These are phyloP conservation scores for Hofmannophila pseudospretella DNA, from an alignment of 2,888 invertebrate species.

Conservation along the genomic window DNA sequence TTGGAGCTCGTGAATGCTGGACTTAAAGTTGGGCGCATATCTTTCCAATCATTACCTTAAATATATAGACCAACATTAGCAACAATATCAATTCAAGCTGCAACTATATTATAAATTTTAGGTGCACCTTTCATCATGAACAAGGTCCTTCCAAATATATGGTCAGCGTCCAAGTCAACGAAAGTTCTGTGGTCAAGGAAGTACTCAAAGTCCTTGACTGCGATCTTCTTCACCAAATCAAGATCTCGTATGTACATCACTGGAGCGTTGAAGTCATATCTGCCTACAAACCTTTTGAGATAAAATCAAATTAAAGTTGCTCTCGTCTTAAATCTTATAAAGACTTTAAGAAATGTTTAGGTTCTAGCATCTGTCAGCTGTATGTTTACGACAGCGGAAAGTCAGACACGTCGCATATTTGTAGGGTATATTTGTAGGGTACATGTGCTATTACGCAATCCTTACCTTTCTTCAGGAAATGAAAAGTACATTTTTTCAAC, in stretches of 20 bases:
- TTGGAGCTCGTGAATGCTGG: conserved; percentile 65
- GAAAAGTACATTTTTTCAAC: conserved; percentile 21
- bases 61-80: too few relatives aligned
- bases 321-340: background rate
- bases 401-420: too few relatives aligned
- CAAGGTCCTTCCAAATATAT: background rate
- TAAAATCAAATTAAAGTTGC: background rate
- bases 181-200: conserved; percentile 58
- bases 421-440: too few relatives aligned
- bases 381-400: too few relatives aligned
- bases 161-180: background rate
- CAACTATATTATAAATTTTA: too few relatives aligned
- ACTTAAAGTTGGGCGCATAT: conserved; percentile 54
- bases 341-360: too few relatives aligned
- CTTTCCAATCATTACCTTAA: conserved; percentile 57
- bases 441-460: too few relatives aligned
- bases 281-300: conserved; percentile 56
- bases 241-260: conserved; percentile 61
- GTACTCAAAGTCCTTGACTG: conserved; percentile 74
- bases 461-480: conserved; percentile 37
- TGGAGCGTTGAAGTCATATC: conserved; percentile 57
- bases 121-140: background rate
- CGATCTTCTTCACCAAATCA: conserved; percentile 66
- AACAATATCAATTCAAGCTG: too few relatives aligned
- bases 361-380: too few relatives aligned